These are phyloP conservation scores for Sesia bembeciformis DNA, from an alignment of 2,888 invertebrate genomes.

Conservation along the genomic window DNA sequence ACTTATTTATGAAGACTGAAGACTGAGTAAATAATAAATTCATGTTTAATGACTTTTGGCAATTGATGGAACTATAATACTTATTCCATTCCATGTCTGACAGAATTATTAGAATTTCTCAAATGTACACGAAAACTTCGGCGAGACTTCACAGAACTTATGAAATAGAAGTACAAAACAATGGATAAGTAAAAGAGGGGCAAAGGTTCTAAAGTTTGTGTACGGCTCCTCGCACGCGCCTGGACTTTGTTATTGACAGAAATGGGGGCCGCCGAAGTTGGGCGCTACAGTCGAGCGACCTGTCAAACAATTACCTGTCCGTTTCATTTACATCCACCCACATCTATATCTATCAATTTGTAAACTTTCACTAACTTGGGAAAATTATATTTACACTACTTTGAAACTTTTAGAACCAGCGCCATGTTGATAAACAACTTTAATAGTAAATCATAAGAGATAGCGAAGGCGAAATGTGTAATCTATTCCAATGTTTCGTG, in stretches of 20 bases:
- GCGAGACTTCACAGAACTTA: no score
- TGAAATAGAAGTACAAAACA: no score
- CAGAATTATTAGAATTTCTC: no score
- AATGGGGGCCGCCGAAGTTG: constrained; percentile 10
- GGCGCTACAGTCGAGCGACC: constrained; percentile 14
- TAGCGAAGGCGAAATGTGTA: no score
- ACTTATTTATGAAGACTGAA: no score
- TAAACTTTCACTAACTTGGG: constrained; percentile 6
- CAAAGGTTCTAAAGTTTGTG: neutral
- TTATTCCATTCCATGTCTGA: no score
- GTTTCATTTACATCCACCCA: constrained; percentile 23
- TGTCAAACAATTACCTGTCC: constrained; percentile 24
- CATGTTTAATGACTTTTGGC: no score
- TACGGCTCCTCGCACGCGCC: constrained; percentile 7
- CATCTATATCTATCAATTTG: constrained; percentile 8
- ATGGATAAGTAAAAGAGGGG: no score
- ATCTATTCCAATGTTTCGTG: no score
- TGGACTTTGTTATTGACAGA: constrained; percentile 25
- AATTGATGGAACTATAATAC: no score
- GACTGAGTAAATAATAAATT: no score
- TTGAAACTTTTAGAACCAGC: neutral
- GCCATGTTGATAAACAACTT: constrained; percentile 10
- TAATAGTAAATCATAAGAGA: constrained; percentile 6
- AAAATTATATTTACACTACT: neutral
- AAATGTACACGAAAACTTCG: no score